Percentiles rank a stretch among this genome's conserved stretches.
phyloP scores from a whole-genome alignment of 2,888 invertebrate species.

The Venustoraphidia nigricollis region DNA sequence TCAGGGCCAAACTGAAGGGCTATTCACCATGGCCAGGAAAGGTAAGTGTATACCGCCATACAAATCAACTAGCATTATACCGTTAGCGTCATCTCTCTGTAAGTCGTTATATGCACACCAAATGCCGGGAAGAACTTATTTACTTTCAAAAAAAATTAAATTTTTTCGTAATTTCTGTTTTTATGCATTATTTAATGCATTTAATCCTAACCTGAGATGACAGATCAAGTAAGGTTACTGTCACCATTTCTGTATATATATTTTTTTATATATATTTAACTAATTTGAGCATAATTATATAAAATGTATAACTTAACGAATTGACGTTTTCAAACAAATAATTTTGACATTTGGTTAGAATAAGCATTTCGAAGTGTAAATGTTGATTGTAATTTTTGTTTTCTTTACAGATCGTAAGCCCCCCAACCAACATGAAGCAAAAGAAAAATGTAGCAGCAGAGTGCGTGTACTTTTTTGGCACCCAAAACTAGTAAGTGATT shows the following conservation, averaged over 20 bases:
- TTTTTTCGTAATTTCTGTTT: background rate
- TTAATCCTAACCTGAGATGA: too few species aligned
- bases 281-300: background rate
- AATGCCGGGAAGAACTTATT: background rate
- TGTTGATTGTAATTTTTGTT: constrained; percentile 9
- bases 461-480: constrained; percentile 88
- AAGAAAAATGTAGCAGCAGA: constrained; percentile 59
- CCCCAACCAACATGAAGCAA: constrained; percentile 60
- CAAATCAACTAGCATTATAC: constrained; percentile 1
- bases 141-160: background rate
- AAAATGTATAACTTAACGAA: background rate
- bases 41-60: constrained; percentile 46
- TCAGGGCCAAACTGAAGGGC: constrained; percentile 96
- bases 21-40: constrained; percentile 95
- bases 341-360: background rate
- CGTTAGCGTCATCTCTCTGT: background rate
- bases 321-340: background rate
- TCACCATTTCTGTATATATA: too few species aligned
- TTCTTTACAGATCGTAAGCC: constrained; percentile 60
- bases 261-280: too few species aligned
- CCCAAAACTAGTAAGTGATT: constrained; percentile 83
- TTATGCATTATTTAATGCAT: too few species aligned
- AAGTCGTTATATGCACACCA: background rate
- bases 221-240: too few species aligned
- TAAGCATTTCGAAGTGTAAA: constrained; percentile 1